phyloP scores from a whole-genome alignment of 2,113 vertebrate species.

The Ammodytes marinus region DNA sequence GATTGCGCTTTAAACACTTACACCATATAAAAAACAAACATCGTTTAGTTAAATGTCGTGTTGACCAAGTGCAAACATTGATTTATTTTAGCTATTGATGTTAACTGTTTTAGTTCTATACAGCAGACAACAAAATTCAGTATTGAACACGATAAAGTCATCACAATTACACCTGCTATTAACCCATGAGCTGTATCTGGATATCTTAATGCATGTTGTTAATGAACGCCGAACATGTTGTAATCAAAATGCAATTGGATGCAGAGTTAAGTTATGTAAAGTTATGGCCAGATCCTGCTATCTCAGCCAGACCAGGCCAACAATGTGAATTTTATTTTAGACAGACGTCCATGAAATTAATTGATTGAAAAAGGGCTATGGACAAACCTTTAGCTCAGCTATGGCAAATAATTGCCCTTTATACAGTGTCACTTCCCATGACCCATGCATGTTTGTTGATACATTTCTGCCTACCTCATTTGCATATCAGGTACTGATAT shows the following conservation, averaged over 20 bases:
- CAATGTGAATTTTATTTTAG: not conserved
- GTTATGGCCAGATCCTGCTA: not conserved
- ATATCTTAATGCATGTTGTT: not conserved
- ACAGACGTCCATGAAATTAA: not conserved
- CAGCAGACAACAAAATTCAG: not conserved
- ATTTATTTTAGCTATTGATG: not conserved
- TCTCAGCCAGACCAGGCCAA: not conserved
- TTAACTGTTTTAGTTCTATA: not conserved
- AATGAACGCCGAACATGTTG: not conserved
- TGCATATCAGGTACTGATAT: constrained; percentile 7
- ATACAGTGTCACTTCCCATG: constrained; percentile 4
- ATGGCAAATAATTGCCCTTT: not conserved
- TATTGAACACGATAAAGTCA: not conserved
- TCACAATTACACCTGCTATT: not conserved
- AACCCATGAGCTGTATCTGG: not conserved
- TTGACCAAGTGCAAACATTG: not conserved
- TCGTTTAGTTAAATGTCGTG: not conserved
- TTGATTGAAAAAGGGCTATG: not conserved
- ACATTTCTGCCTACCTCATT: not conserved
- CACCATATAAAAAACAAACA: not conserved
- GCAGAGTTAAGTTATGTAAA: no score
- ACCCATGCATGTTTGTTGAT: constrained; percentile 7
- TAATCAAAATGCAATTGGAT: not conserved
- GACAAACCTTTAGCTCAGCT: not conserved
- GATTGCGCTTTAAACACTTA: not conserved